Base-by-base conservation (phyloP, 2,888 invertebrate species). In the Dermolepida albohirtum region DNA sequence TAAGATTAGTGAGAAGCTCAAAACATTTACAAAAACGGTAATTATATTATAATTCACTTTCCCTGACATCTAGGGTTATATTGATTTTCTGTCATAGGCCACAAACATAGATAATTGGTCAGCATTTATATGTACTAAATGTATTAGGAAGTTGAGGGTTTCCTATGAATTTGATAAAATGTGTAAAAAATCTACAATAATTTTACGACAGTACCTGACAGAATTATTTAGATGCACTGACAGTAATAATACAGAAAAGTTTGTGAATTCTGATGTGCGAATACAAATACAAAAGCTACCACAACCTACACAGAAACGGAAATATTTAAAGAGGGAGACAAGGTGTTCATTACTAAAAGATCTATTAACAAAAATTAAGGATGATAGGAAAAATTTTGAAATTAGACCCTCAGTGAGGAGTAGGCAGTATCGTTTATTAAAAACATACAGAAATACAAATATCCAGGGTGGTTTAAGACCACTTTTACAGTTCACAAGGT, bases 21-120 rank as follows among this genome's bases (percentile, higher is more conserved):
- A 80, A 73, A 71, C 74, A 69, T 82, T 82, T 73, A 79, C 82
- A 39, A 80, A 80, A 79, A 81, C 81, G 82, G 83, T 83, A 81
- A 80, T 74, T 71, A 64, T 34, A 34, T 34, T 65, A 65, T 57
- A 44, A 17, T 47, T 54, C 47, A 63, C 66, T 54, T 67, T 57
- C 47, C 41, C 57, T 70, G 63, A 67, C 51, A 67, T 55, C 34
- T 34, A 34, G 34, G 34, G 34, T 51, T 67, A 67, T 71, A 16
- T 17, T 81, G 81, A 81, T 82, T 82, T 80, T 77, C 76, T 77
- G 68, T 73, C 71, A 66, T 76, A 83, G 82, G 80, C 79, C 72
- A 78, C 82, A 70, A 77, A 72, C 70, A 77, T 76, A 72, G 82
- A 82, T 73, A 78, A 76, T 73, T 73, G 80, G 57, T 81, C 82